These are phyloP conservation scores for Spinibarbus caldwelli DNA, from an alignment of 2,797 vertebrate species.

Conservation along the genomic window DNA sequence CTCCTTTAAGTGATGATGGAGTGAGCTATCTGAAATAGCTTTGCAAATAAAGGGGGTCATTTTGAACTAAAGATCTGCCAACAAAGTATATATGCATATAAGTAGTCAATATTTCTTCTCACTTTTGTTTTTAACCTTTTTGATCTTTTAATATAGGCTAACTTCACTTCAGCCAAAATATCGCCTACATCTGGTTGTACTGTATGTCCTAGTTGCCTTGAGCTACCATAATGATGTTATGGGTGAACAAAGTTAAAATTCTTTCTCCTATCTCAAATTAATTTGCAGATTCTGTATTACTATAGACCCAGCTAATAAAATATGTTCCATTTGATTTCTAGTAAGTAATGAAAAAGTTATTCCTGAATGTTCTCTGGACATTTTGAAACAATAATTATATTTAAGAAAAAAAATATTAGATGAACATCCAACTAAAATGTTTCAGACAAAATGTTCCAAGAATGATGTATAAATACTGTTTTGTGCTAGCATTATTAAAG, in stretches of 20 bases:
- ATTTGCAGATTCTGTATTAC: background rate
- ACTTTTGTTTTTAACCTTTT: background rate
- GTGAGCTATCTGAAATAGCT: background rate
- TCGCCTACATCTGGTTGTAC: background rate
- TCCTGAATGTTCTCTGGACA: too few relatives aligned
- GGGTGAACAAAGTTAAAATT: background rate
- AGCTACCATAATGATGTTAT: background rate
- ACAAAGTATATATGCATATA: background rate
- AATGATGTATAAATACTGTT: too few relatives aligned
- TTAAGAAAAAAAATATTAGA: too few relatives aligned
- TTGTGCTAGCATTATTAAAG: too few relatives aligned
- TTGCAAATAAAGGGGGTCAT: background rate
- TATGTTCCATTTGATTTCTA: background rate
- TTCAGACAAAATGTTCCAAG: too few relatives aligned
- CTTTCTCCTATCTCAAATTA: background rate
- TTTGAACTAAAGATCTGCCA: background rate
- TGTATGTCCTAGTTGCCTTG: background rate
- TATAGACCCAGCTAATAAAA: background rate
- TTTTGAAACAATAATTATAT: too few relatives aligned
- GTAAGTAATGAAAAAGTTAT: background rate
- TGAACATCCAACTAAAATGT: too few relatives aligned
- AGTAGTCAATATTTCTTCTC: background rate
- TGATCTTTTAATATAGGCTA: background rate
- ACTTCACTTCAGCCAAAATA: background rate
- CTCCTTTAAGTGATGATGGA: background rate